Evolutionary conservation across 2,113 vertebrate species (phyloP).

Genomic region (Urocitellus parryii): DNA sequence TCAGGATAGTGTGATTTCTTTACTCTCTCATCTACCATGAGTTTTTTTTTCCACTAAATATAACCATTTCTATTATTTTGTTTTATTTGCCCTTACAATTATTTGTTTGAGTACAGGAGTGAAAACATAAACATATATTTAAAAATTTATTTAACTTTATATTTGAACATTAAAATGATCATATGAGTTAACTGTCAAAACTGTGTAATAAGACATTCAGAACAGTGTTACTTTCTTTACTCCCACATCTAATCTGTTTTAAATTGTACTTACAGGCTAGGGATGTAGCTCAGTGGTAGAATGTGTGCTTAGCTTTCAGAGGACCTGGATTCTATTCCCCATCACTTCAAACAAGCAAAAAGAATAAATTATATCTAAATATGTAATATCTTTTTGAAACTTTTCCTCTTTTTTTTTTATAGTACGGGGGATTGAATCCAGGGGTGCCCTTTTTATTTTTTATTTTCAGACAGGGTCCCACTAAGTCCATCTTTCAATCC

Average conservation of each 20-base stretch:
- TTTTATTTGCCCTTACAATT: background rate
- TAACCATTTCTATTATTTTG: constrained; percentile 1
- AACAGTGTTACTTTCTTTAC: background rate
- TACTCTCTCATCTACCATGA: background rate
- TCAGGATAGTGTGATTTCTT: background rate
- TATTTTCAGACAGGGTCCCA: too few relatives aligned
- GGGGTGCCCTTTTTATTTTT: too few relatives aligned
- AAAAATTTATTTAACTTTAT: background rate
- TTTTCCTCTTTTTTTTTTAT: too few relatives aligned
- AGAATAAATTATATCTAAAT: constrained; percentile 12
- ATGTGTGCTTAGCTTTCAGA: background rate
- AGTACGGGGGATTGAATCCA: too few relatives aligned
- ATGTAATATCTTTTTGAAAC: background rate
- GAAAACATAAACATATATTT: background rate
- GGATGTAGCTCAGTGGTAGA: background rate
- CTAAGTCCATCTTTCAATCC: too few relatives aligned
- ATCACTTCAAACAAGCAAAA: background rate
- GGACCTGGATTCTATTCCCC: background rate
- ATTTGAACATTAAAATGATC: background rate
- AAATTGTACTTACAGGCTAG: background rate
- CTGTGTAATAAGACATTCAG: background rate
- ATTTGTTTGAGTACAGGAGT: background rate
- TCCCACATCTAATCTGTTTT: background rate
- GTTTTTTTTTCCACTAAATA: background rate
- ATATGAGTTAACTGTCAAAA: background rate